phyloP scores from a whole-genome alignment of 2,888 invertebrate species.

The Prostheceraeus crozeri region DNA sequence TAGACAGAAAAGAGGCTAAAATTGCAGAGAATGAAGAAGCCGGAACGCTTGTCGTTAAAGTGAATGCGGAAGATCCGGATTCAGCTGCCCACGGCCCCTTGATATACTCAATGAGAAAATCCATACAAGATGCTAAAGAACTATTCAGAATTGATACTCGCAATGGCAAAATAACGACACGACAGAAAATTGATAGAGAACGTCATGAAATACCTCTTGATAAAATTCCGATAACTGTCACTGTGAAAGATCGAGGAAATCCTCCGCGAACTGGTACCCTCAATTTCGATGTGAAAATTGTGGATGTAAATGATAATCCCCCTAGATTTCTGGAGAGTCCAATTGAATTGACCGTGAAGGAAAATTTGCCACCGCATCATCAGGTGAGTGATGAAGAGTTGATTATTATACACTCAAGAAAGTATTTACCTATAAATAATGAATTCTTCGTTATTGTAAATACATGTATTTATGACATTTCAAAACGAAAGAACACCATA shows the following conservation, averaged over 20 bases:
- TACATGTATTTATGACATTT: too few relatives aligned
- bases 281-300: slow-evolving; percentile 1
- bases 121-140: not conserved
- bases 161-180: slow-evolving; percentile 1
- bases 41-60: not conserved
- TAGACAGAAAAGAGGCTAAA: not conserved
- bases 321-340: not conserved
- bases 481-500: too few relatives aligned
- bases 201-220: slow-evolving; percentile 14
- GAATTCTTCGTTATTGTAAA: too few relatives aligned
- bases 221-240: not conserved
- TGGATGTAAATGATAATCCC: slow-evolving; percentile 26
- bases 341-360: slow-evolving; percentile 11
- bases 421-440: too few relatives aligned
- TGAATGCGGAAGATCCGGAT: slow-evolving; percentile 7
- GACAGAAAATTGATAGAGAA: slow-evolving; percentile 17
- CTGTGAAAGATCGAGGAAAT: slow-evolving; percentile 1
- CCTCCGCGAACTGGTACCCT: slow-evolving; percentile 20
- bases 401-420: too few relatives aligned
- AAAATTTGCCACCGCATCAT: not conserved
- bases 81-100: not conserved
- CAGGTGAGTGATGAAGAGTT: too few relatives aligned
- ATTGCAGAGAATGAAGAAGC: slow-evolving; percentile 16
- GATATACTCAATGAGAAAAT: slow-evolving; percentile 9
- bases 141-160: not conserved